Base-by-base conservation (phyloP, 2,888 invertebrate species). In the Heliothis peltigera region DNA sequence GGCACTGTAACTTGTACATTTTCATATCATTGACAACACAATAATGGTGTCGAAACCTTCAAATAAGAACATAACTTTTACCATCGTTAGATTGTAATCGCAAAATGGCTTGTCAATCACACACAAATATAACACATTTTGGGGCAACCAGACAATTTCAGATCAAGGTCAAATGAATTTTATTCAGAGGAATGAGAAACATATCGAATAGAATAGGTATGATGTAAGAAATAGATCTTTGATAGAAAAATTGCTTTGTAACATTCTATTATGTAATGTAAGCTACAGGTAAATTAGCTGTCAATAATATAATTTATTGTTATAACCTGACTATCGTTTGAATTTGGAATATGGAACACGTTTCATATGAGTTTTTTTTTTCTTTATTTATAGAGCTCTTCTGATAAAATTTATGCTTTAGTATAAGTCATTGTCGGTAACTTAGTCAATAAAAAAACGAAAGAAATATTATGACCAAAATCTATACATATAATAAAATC, bases 41-140 rank as follows among this genome's bases (percentile, higher is more conserved):
- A 12, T 35, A 53, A 52, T 43, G 19, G n/a, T 19, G 28, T 21
- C 17, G 8, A 15, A 28, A 19, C 44, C n/a, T 5, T 19, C 7
- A 44, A 58, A 59, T 21, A 4, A 53, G n/a, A 32, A 22, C 10
- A 6, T 49, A n/a, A 58, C 39, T 12, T 51, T 52, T 47, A 17
- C 57, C n/a, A 65, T 52, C 8, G 21, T 1, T 44, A 51, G 44
- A 73, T 49, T 22, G 10, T 55, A 21, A 59, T 69, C 61, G 12
- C 54, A 60, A 74, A 51, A 68, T 22, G 39, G 12, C 42, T 54
- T 63, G 69, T 68, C 69, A 59, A 35, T 67, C 58, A 67, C 7
- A 19, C 6, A 28, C 0, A 22, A 32, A 28, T 17, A 5, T 43
- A 18, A 32, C 17, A n/a, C 10, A 39, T 49, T 53, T 60, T 22